Conservation (phyloP, 1,140 invertebrate species). For the Drosophila equinoxialis region DNA sequence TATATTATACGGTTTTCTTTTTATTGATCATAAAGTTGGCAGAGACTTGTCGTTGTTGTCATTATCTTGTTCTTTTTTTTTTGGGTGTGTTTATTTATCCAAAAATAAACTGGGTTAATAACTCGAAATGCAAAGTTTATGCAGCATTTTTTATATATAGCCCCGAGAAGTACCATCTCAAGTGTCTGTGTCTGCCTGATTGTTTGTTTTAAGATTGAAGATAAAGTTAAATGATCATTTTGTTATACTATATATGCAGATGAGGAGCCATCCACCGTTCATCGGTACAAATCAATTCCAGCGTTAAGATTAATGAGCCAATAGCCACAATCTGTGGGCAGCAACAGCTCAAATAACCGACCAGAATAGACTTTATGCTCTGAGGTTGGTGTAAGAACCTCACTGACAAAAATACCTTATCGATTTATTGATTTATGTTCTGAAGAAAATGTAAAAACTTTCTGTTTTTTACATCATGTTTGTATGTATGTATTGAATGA, state of each 20-base stretch:
- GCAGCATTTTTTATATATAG: slow-evolving; percentile 48
- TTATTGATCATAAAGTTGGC: too few relatives aligned
- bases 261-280: not conserved
- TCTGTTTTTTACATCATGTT: slow-evolving; percentile 31
- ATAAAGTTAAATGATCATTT: slow-evolving; percentile 29
- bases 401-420: not conserved
- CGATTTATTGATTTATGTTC: slow-evolving; percentile 11
- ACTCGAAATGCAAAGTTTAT: slow-evolving; percentile 53
- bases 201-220: slow-evolving; percentile 1
- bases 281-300: not conserved
- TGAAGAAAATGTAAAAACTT: slow-evolving; percentile 2
- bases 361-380: not conserved
- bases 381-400: not conserved
- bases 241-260: slow-evolving; percentile 6
- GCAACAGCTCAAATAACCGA: not conserved
- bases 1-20: not conserved
- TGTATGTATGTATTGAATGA: slow-evolving; percentile 18
- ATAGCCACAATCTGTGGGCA: slow-evolving; percentile 1
- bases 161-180: slow-evolving; percentile 21
- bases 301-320: slow-evolving; percentile 5
- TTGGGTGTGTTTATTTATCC: slow-evolving; percentile 60
- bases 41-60: not conserved
- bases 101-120: slow-evolving; percentile 75
- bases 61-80: slow-evolving; percentile 51
- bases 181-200: slow-evolving; percentile 10